Percentiles rank a stretch among this genome's conserved stretches.
Evolutionary conservation across 2,797 vertebrate species (phyloP).

Genomic region (Numenius phaeopus): DNA sequence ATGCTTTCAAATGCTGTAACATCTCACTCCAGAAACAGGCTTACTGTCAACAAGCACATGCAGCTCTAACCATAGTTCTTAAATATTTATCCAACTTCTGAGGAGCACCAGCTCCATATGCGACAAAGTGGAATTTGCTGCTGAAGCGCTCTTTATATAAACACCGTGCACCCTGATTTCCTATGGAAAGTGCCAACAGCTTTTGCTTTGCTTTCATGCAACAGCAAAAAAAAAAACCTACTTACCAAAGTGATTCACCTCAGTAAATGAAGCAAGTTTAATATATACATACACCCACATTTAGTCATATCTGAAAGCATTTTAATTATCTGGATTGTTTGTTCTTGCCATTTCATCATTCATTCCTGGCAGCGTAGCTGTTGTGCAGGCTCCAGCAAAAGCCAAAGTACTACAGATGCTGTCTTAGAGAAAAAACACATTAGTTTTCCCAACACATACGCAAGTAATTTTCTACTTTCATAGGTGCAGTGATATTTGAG

Average conservation of each 20-base stretch:
- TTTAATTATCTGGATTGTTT: slow-evolving; percentile 43
- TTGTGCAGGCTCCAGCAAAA: neutral
- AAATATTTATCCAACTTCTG: neutral
- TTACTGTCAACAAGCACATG: neutral
- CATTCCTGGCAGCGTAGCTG: neutral
- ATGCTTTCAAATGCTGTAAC: neutral
- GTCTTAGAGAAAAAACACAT: neutral
- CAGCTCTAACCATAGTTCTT: neutral
- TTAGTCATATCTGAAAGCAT: slow-evolving; percentile 40
- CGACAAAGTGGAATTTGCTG: neutral
- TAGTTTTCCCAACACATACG: neutral
- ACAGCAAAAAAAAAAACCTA: neutral
- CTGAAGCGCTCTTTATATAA: neutral
- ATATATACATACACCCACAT: neutral
- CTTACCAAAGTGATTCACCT: slow-evolving; percentile 25
- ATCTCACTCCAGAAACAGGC: neutral
- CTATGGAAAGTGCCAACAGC: neutral
- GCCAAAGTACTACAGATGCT: neutral
- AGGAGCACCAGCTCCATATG: neutral
- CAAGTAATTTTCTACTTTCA: neutral
- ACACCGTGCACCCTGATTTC: neutral
- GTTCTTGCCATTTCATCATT: slow-evolving; percentile 4
- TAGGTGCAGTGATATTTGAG: neutral
- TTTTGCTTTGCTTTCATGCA: neutral
- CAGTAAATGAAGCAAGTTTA: neutral